Base-by-base conservation (phyloP, 2,797 vertebrate genomes). In the Champsocephalus esox region DNA sequence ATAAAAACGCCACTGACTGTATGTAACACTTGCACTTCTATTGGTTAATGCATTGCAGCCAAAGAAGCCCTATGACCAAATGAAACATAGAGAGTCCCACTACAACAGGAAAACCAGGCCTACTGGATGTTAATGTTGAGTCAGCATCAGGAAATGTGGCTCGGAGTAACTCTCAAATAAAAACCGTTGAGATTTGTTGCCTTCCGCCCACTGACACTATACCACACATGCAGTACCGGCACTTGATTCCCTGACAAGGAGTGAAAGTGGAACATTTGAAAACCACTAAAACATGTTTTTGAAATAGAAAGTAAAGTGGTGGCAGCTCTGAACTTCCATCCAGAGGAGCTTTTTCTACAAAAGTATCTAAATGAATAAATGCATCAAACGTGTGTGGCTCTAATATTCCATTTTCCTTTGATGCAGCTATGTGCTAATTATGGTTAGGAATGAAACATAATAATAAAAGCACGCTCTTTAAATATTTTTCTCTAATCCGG, bases 401-500 rank as follows among this genome's bases (percentile, higher is more conserved):
- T 7, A 79, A 86, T 79, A 75, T 82, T 55, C 5, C 2, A 21
- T 65, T 70, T 67, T 58, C 48, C 63, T 84, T 80, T 75, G 58
- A 71, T 79, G 61, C 68, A 70, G 70, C 73, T 49, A 12, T 56
- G 5, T 75, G 70, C 64, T 62, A 86, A 91, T 87, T 85, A 76
- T 38, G 66, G 24, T 17, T 73, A 55, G 82, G 84, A 86, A 32
- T 85, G 72, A 89, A 87, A 80, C 34, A 14, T 49, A 68, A 72
- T 77, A 85, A 89, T 84, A 68, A 72, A 65, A 79, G 86, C 84
- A 46, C 9, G 28, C 11, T 77, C 50, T 66, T 79, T 65, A 73
- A 72, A 76, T 49, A 52, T 50, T 24, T 50, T 50, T 28, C 55
- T 57, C 19, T 51, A 56, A 76, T 77, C 44, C 21, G 28, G 46